Evolutionary conservation across 2,888 invertebrate genomes (phyloP).

Genomic region (Ophion ellenae): DNA sequence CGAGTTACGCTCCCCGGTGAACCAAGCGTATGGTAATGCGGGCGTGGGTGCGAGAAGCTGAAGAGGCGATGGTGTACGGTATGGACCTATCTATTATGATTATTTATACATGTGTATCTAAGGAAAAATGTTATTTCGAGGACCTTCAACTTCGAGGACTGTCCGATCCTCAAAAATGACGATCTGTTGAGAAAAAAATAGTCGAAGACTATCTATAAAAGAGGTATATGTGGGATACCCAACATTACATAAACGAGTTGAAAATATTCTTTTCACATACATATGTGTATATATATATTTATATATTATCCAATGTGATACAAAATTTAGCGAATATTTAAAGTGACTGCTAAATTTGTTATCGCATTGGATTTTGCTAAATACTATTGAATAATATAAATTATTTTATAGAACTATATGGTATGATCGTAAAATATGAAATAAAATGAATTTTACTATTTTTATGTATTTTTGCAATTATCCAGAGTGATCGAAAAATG

Average conservation of each 20-base stretch:
- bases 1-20: slow-evolving; percentile 66
- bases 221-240: background rate
- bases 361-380: too few relatives aligned
- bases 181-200: background rate
- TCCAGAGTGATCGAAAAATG: too few relatives aligned
- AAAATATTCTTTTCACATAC: background rate
- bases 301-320: too few relatives aligned
- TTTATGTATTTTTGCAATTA: too few relatives aligned
- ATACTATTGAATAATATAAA: too few relatives aligned
- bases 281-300: background rate
- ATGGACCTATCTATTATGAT: slow-evolving; percentile 27
- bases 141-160: background rate
- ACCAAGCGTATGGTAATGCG: slow-evolving; percentile 57
- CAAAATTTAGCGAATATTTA: too few relatives aligned
- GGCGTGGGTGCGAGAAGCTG: slow-evolving; percentile 54
- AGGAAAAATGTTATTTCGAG: background rate
- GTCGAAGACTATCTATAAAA: background rate
- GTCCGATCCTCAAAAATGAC: background rate
- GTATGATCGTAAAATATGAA: too few relatives aligned
- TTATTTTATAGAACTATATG: too few relatives aligned
- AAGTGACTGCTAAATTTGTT: too few relatives aligned
- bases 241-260: background rate
- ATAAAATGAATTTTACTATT: too few relatives aligned
- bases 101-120: background rate
- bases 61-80: slow-evolving; percentile 30